A percentile compares a stretch with the other conserved stretches of the same genome.
phyloP scores from a whole-genome alignment of 2,797 vertebrate genomes.

The Tangara arthus region DNA sequence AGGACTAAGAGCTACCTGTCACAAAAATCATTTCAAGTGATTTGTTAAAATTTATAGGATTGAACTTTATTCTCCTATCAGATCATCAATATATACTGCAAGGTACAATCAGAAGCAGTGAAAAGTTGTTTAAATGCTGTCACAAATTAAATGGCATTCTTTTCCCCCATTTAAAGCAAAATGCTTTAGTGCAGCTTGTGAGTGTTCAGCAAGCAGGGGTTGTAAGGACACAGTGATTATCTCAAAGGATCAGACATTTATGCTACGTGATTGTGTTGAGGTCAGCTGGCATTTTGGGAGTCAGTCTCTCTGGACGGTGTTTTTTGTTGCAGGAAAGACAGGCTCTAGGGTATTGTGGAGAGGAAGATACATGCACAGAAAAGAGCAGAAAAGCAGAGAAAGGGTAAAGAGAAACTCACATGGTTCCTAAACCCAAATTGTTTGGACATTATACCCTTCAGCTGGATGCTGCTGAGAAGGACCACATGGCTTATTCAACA shows the following conservation, averaged over 20 bases:
- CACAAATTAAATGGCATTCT: background rate
- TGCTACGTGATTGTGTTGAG: rapidly evolving
- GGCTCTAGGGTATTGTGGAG: background rate
- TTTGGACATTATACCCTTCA: background rate
- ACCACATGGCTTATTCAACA: background rate
- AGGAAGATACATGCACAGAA: background rate
- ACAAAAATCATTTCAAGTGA: background rate
- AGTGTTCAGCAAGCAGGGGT: background rate
- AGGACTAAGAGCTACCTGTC: background rate
- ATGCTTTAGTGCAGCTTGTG: background rate
- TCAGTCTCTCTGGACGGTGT: background rate
- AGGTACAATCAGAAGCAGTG: background rate
- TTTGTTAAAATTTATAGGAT: background rate
- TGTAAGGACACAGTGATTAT: background rate
- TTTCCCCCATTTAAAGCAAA: background rate
- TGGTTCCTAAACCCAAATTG: background rate
- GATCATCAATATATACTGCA: background rate
- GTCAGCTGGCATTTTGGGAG: background rate
- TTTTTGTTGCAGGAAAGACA: background rate
- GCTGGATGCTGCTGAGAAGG: background rate
- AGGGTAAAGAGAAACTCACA: background rate
- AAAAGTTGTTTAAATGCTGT: background rate
- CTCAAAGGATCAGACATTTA: background rate
- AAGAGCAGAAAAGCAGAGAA: background rate
- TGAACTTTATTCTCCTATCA: background rate